A percentile compares a stretch with the other conserved stretches of the same genome.
Conservation (phyloP, 1,140 invertebrate genomes). For the Venustaconcha ellipsiformis region DNA sequence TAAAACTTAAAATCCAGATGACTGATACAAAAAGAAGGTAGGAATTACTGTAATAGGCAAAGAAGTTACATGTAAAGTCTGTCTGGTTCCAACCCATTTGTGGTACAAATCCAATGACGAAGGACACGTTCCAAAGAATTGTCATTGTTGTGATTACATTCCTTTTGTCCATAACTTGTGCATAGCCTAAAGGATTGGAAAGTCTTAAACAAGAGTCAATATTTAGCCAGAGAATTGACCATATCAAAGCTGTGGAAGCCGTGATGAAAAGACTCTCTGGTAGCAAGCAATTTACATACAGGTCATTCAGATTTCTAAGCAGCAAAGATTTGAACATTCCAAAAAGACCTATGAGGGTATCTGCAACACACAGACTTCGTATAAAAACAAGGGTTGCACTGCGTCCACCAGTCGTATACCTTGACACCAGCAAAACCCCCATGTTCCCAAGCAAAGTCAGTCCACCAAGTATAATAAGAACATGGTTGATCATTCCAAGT, state of each 20-base stretch:
- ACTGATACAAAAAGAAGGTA: conserved; percentile 41
- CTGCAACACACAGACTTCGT: conserved; percentile 50
- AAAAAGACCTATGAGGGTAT: conserved; percentile 50
- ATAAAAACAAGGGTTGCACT: conserved; percentile 55
- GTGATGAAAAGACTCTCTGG: conserved; percentile 61
- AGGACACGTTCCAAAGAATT: conserved; percentile 55
- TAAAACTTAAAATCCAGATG: conserved; percentile 30
- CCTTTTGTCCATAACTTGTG: conserved; percentile 46
- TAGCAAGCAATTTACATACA: conserved; percentile 55
- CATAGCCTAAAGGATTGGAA: conserved; percentile 37
- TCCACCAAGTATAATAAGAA: not conserved
- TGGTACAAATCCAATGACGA: conserved; percentile 59
- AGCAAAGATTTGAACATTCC: conserved; percentile 53
- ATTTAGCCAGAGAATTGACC: conserved; percentile 50
- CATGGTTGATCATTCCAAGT: too few relatives aligned
- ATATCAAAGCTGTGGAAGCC: conserved; percentile 39
- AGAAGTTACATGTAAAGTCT: conserved; percentile 34
- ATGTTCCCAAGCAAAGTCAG: conserved; percentile 32
- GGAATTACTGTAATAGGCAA: conserved; percentile 38
- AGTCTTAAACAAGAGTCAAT: conserved; percentile 50
- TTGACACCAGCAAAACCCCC: conserved; percentile 42
- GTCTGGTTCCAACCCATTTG: conserved; percentile 50
- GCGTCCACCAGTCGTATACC: conserved; percentile 46
- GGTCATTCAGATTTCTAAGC: conserved; percentile 33
- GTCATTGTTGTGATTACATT: conserved; percentile 52